Evolutionary conservation across 2,888 invertebrate genomes (phyloP).

Genomic region (Netelia fuscicornis): DNA sequence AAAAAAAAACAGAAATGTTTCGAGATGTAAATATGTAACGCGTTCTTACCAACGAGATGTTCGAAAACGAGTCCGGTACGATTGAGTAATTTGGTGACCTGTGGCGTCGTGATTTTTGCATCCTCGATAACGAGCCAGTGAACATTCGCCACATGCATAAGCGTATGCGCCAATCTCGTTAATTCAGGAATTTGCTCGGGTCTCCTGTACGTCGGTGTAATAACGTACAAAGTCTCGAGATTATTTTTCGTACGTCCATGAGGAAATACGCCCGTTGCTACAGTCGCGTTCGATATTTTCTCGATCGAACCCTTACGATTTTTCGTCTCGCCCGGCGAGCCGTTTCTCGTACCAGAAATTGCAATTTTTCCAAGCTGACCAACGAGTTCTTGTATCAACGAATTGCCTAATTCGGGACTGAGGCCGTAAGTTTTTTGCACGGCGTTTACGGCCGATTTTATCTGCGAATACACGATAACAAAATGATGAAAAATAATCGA

Average conservation of each 20-base stretch:
- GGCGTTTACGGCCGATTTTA: slow-evolving; percentile 76
- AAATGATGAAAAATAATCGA: neutral
- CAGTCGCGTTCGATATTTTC: neutral
- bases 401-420: slow-evolving; percentile 78
- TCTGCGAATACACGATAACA: slow-evolving; percentile 68
- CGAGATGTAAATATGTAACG: too few relatives aligned
- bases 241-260: slow-evolving; percentile 48
- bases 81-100: slow-evolving; percentile 85
- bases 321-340: slow-evolving; percentile 10
- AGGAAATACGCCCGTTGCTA: slow-evolving; percentile 12
- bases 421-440: slow-evolving; percentile 79
- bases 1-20: too few relatives aligned
- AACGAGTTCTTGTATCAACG: slow-evolving; percentile 76
- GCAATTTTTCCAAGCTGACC: slow-evolving; percentile 74
- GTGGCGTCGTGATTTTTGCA: slow-evolving; percentile 85
- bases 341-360: slow-evolving; percentile 3
- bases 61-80: slow-evolving; percentile 87
- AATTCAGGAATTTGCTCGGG: slow-evolving; percentile 93
- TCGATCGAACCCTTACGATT: neutral
- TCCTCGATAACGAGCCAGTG: slow-evolving; percentile 93
- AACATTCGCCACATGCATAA: slow-evolving; percentile 89
- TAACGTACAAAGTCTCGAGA: slow-evolving; percentile 86
- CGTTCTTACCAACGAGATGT: slow-evolving; percentile 86
- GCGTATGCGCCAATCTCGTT: slow-evolving; percentile 90
- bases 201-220: slow-evolving; percentile 91